Evolutionary conservation across 2,797 vertebrate species (phyloP), one percentile per base, ranked within the genome.

Genomic region (Tenualosa ilisha): DNA sequence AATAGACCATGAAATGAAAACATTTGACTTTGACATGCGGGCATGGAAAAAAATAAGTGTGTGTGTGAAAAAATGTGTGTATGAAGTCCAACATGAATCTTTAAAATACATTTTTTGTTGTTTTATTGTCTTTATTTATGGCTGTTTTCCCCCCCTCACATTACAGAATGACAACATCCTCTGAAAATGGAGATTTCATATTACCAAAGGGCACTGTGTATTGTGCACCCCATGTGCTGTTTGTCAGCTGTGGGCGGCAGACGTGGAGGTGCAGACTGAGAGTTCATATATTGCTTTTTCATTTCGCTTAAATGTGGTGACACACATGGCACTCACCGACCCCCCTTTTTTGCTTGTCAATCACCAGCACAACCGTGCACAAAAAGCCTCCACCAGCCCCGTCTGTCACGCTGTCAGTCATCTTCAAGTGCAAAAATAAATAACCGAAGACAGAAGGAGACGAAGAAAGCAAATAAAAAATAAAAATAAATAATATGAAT

Each of bases 351-450:
- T 88, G 89, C 90, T 90, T 91, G 94, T 93, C 95, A 95, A 86
- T 96, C 94, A 94, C 93, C 89, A 89, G 90, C 81, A 87, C 88
- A 84, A 89, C 90, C 89, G 91, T 86, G 91, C 68, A 93, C 93
- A 91, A 93, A 93, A 93, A 91, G 92, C 85, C 88, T 75, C 91
- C 88, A 90, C 89, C 86, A 86, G 92, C 89, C 91, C 91, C 89
- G 91, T 89, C 93, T 93, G 94, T 93, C 95, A 94, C 88, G 81
- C 91, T 92, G 93, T 92, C 94, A 94, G 89, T 94, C 94, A 92
- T 75, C 89, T 31, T 75, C 75, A 51, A 82, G 81, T 17, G 83
- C 88, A 91, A 68, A 87, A 88, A 90, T 90, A 93, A 92, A 91
- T 86, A 22, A 75, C 12, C 40, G 46, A 11, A 37, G 26, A 79